Evolutionary conservation across 2,888 invertebrate genomes (phyloP), one percentile per base, ranked within the genome.

Genomic region (Crematogaster levior): DNA sequence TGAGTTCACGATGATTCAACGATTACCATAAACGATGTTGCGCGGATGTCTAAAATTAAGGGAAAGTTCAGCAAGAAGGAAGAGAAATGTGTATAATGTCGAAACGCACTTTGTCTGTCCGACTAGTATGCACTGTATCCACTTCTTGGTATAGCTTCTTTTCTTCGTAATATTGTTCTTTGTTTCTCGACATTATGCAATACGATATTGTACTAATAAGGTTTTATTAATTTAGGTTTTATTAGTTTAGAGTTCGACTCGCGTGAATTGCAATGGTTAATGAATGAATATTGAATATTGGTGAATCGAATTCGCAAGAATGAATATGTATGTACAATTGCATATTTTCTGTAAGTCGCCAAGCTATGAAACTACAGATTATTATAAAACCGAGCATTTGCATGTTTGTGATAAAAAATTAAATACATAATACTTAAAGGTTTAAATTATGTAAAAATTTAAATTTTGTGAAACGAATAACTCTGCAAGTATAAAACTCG

Each of bases 61-160:
- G 46, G 70, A 79, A 79, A 79, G 79, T 79, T 66, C 18, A 21
- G 24, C 12, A 56, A 72, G 68, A 40, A 53, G 58, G 43, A 56
- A 58, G 77, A 66, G 72, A 77, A 77, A 70, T n/a, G n/a, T 24
- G 75, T 53, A 21, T 66, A 68, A 61, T 48, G 48, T 60, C 74
- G 48, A 3, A 5, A n/a, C 51, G 12, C 24, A 7, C 24, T 79
- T 72, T 79, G 27, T 75, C 27, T 21, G 15, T 10, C 30, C 21
- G 43, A 72, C 27, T 15, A 70, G 5, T 40, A 30, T 18, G 3
- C 27, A n/a, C 15, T n/a, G 70, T 18, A 70, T 70, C 56, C 21
- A 40, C 6, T 27, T 77, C 43, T 48, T 34, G 27, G 3, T 46
- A 37, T 18, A 24, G 15, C 21, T 70, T 66, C 46, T 56, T 46